These are phyloP conservation scores for Monodelphis domestica DNA, from an alignment of 2,797 vertebrate genomes.

Conservation along the genomic window DNA sequence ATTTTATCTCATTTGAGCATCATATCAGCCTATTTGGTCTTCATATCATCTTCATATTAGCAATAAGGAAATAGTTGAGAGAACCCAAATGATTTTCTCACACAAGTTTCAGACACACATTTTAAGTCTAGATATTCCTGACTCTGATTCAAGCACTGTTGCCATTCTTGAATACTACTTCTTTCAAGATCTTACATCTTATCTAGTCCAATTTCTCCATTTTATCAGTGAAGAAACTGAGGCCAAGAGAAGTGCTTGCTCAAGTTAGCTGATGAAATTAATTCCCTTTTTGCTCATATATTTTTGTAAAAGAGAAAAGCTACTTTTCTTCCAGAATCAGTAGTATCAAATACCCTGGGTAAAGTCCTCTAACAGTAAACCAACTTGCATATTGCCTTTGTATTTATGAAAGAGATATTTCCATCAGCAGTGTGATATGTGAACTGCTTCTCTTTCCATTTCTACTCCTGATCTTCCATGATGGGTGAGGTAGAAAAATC, in stretches of 20 bases:
- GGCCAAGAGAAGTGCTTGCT: not conserved
- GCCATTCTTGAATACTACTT: not conserved
- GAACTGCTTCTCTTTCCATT: conserved; percentile 32
- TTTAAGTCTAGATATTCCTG: not conserved
- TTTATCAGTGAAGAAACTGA: not conserved
- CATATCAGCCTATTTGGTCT: not conserved
- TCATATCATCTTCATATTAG: not conserved
- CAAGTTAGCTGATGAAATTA: not conserved
- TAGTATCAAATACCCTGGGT: not conserved
- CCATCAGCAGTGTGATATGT: conserved; percentile 5
- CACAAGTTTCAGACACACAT: not conserved
- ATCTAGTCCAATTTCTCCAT: not conserved
- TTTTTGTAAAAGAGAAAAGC: not conserved
- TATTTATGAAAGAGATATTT: conserved; percentile 22
- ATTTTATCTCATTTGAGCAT: not conserved
- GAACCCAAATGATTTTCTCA: not conserved
- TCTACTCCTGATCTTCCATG: conserved; percentile 24
- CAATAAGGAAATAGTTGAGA: not conserved
- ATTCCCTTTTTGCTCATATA: not conserved
- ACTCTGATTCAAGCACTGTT: not conserved
- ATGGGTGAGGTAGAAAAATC: conserved; percentile 72
- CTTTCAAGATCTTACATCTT: not conserved
- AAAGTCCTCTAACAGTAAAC: not conserved
- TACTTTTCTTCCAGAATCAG: not conserved
- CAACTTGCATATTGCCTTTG: not conserved